These are phyloP conservation scores for Ceyx cyanopectus DNA, from an alignment of 2,113 vertebrate genomes.

Conservation along the genomic window DNA sequence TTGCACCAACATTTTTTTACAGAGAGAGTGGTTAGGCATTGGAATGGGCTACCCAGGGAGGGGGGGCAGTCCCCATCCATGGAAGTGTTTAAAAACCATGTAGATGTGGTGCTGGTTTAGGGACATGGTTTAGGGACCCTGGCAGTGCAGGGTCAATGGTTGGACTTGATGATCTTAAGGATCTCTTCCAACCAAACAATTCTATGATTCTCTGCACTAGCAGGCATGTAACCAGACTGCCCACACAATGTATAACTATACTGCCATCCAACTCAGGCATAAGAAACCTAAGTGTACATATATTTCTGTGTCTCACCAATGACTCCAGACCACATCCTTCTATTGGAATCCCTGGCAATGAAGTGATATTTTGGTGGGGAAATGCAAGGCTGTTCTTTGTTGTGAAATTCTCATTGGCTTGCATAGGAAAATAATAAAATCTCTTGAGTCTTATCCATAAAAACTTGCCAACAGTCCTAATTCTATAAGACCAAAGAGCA, in stretches of 20 bases:
- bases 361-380: neutral
- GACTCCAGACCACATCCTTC: neutral
- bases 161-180: too few species aligned
- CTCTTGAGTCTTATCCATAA: neutral
- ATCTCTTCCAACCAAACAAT: too few species aligned
- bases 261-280: neutral
- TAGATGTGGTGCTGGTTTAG: too few species aligned
- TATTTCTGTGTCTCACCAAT: neutral
- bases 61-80: too few species aligned
- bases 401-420: neutral
- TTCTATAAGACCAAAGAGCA: neutral
- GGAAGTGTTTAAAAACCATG: too few species aligned
- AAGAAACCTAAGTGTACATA: neutral
- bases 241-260: accelerated
- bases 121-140: too few species aligned
- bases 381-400: accelerated
- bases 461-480: neutral
- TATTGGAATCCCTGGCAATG: neutral
- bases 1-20: too few species aligned
- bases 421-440: neutral
- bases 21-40: too few species aligned
- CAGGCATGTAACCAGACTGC: neutral
- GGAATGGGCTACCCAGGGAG: too few species aligned
- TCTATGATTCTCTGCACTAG: neutral
- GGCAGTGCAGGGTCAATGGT: too few species aligned